A percentile compares a stretch with the other conserved stretches of the same genome.
These are phyloP conservation scores for Adelges cooleyi DNA, from an alignment of 1,140 invertebrate species.

Conservation along the genomic window DNA sequence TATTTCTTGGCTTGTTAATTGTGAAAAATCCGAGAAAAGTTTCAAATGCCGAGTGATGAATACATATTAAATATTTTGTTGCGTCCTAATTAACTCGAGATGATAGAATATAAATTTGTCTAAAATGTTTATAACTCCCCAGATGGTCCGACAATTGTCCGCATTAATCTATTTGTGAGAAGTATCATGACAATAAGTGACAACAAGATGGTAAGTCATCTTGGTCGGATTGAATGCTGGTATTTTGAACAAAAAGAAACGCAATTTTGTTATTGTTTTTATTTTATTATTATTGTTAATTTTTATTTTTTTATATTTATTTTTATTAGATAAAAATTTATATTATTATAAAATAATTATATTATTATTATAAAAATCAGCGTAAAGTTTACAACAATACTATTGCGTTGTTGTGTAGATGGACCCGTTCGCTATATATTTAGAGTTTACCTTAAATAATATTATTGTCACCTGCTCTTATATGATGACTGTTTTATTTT, in stretches of 20 bases:
- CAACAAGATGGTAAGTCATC: constrained; percentile 88
- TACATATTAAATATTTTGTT: no score
- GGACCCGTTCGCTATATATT: constrained; percentile 17
- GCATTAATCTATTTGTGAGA: constrained; percentile 93
- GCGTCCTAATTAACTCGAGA: no score
- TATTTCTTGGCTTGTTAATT: no score
- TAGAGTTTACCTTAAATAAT: constrained; percentile 4
- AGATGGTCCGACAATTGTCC: constrained; percentile 81
- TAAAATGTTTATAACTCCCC: constrained; percentile 39
- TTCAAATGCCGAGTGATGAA: no score
- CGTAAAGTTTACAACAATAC: no score
- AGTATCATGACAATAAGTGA: constrained; percentile 98
- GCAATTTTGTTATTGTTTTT: constrained; percentile 16
- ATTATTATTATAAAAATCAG: no score
- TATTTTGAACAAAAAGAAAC: constrained; percentile 21
- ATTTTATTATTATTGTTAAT: no score
- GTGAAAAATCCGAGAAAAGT: no score
- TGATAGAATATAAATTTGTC: not conserved
- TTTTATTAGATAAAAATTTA: no score
- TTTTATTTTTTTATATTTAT: no score
- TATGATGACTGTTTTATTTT: constrained; percentile 24
- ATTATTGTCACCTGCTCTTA: constrained; percentile 19
- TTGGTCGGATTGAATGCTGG: constrained; percentile 24
- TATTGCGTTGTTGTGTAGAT: constrained; percentile 13
- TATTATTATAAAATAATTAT: no score